Percentiles rank a stretch among this genome's conserved stretches.
phyloP scores from a whole-genome alignment of 2,888 invertebrate genomes.

The Hypena proboscidalis region DNA sequence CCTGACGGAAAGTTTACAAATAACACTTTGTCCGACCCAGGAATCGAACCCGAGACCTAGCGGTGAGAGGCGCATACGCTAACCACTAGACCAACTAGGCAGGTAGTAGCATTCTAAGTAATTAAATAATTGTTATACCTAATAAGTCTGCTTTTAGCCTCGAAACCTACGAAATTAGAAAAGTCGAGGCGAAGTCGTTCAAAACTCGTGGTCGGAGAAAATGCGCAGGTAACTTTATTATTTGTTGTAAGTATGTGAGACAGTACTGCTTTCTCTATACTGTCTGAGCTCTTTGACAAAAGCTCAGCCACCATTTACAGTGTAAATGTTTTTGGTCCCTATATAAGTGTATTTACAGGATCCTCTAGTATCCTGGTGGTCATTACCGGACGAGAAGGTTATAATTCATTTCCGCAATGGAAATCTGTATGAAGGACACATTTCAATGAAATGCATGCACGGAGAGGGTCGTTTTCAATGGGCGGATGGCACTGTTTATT shows the following conservation, averaged over 20 bases:
- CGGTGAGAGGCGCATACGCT: too few relatives aligned
- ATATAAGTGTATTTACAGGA: conserved; percentile 36
- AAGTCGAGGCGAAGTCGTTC: conserved; percentile 58
- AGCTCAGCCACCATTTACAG: too few relatives aligned
- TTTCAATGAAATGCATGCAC: conserved; percentile 84
- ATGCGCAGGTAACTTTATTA: conserved; percentile 12
- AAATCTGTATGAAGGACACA: conserved; percentile 83
- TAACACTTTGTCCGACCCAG: too few relatives aligned
- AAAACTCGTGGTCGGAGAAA: conserved; percentile 51
- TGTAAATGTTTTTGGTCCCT: too few relatives aligned
- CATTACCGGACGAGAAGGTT: conserved; percentile 73
- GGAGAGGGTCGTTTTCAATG: conserved; percentile 85
- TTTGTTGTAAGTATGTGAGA: background rate
- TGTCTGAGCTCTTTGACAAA: too few relatives aligned
- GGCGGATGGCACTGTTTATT: conserved; percentile 84
- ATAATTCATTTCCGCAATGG: conserved; percentile 83
- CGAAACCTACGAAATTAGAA: conserved; percentile 55
- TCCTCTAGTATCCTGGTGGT: conserved; percentile 59
- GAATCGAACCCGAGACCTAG: too few relatives aligned
- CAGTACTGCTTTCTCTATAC: too few relatives aligned
- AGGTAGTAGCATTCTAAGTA: too few relatives aligned
- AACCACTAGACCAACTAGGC: too few relatives aligned
- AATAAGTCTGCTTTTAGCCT: conserved; percentile 19
- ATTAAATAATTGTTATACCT: background rate
- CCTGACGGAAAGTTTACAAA: too few relatives aligned